Percentiles rank a stretch among this genome's conserved stretches.
phyloP scores from a whole-genome alignment of 2,113 vertebrate species.

The Lipophrys pholis region DNA sequence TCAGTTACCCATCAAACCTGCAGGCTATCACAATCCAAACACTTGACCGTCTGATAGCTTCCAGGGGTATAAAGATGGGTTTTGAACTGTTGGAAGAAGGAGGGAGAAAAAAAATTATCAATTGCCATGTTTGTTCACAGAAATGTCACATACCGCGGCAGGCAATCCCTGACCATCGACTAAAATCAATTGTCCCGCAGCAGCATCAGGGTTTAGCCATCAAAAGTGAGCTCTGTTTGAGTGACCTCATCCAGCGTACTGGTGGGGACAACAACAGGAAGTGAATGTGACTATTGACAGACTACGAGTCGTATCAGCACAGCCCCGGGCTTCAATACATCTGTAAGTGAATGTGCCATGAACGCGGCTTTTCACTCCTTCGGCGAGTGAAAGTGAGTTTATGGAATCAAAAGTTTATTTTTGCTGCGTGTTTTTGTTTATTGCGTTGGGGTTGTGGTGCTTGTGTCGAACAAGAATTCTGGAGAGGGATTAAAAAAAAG shows the following conservation, averaged over 20 bases:
- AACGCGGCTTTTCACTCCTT: constrained; percentile 49
- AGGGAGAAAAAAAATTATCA: constrained; percentile 55
- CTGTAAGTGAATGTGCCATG: constrained; percentile 44
- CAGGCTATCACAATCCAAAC: constrained; percentile 55
- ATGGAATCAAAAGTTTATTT: constrained; percentile 52
- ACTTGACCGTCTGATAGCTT: constrained; percentile 52
- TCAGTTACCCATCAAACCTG: constrained; percentile 33
- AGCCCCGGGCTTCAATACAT: constrained; percentile 58
- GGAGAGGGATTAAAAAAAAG: constrained; percentile 39
- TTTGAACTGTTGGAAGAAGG: constrained; percentile 42
- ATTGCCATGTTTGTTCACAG: constrained; percentile 59
- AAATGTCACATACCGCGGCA: constrained; percentile 63
- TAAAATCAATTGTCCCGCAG: constrained; percentile 74
- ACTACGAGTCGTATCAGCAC: constrained; percentile 70
- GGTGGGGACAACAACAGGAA: constrained; percentile 80
- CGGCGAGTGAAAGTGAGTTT: constrained; percentile 55
- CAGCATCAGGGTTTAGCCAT: constrained; percentile 56
- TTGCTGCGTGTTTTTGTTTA: constrained; percentile 66
- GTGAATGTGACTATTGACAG: constrained; percentile 78
- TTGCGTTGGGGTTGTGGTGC: constrained; percentile 60
- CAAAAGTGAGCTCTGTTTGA: constrained; percentile 70
- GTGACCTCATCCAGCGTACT: constrained; percentile 67
- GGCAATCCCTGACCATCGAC: constrained; percentile 59
- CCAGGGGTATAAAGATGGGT: constrained; percentile 44
- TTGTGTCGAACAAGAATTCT: constrained; percentile 61